Conservation (phyloP, 1,140 invertebrate genomes). For the Saxidomus purpurata region DNA sequence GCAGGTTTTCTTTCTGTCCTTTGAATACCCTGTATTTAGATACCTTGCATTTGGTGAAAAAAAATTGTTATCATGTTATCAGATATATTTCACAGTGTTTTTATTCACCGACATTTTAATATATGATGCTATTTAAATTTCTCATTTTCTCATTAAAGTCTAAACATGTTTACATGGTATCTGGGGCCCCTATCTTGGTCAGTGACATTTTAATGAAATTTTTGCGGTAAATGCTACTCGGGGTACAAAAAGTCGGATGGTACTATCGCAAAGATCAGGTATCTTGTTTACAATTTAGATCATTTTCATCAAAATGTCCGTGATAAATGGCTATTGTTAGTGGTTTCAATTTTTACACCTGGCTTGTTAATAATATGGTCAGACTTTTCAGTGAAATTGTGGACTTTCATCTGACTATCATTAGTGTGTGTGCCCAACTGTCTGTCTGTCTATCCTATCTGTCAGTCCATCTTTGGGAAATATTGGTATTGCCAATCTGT, state of each 20-base stretch:
- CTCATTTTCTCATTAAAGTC: neutral
- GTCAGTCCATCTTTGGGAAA: too few relatives aligned
- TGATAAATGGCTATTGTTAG: constrained; percentile 6
- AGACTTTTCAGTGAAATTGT: too few relatives aligned
- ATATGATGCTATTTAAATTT: constrained; percentile 33
- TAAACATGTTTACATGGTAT: constrained; percentile 33
- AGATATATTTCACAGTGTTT: constrained; percentile 9
- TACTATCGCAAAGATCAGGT: neutral
- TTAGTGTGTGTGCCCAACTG: too few relatives aligned
- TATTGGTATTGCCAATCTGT: too few relatives aligned
- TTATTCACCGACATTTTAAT: constrained; percentile 20
- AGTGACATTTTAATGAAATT: constrained; percentile 23
- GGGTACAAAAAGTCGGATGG: constrained; percentile 6
- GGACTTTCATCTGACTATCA: too few relatives aligned
- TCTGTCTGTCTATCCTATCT: too few relatives aligned
- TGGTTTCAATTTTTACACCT: neutral
- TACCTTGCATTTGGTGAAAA: constrained; percentile 13
- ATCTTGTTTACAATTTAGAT: constrained; percentile 7
- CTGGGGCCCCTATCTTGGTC: neutral
- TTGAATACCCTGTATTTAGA: constrained; percentile 23
- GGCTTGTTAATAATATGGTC: neutral
- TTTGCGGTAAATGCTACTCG: constrained; percentile 23
- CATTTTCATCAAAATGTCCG: constrained; percentile 1
- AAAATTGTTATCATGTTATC: neutral
- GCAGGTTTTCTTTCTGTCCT: neutral